These are phyloP conservation scores for Origma solitaria DNA, from an alignment of 2,113 vertebrate genomes.

Conservation along the genomic window DNA sequence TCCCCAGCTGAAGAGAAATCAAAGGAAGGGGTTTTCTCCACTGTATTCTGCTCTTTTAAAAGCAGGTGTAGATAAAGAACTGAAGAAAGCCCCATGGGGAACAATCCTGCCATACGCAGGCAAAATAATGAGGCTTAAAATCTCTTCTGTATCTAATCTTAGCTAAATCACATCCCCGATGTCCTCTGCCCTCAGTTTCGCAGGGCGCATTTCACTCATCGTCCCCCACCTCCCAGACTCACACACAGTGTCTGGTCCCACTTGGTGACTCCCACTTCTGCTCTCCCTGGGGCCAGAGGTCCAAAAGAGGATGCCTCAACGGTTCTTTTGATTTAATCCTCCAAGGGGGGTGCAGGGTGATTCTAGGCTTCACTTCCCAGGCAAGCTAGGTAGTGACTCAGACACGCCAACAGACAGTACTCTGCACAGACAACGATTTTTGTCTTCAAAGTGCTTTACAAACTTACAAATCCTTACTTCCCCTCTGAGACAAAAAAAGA, in stretches of 20 bases:
- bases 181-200: not conserved
- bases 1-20: constrained; percentile 3
- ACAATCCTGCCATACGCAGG: not conserved
- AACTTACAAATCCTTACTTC: not conserved
- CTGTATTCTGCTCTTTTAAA: constrained; percentile 9
- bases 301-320: not conserved
- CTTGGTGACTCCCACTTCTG: not conserved
- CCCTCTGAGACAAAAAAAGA: not conserved
- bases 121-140: constrained; percentile 27
- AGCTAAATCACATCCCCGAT: not conserved
- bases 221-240: not conserved
- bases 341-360: not conserved
- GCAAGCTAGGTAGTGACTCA: not conserved
- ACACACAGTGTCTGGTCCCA: accelerated
- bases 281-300: not conserved
- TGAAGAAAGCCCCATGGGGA: not conserved
- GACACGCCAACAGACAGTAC: not conserved
- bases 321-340: not conserved
- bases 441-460: constrained; percentile 24
- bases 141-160: not conserved
- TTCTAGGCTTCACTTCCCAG: not conserved
- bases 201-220: not conserved
- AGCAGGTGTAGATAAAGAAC: constrained; percentile 15
- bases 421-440: not conserved
- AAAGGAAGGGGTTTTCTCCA: constrained; percentile 21